These are phyloP conservation scores for Kuschelorhynchus macadamiae DNA, from an alignment of 2,888 invertebrate species.

Conservation along the genomic window DNA sequence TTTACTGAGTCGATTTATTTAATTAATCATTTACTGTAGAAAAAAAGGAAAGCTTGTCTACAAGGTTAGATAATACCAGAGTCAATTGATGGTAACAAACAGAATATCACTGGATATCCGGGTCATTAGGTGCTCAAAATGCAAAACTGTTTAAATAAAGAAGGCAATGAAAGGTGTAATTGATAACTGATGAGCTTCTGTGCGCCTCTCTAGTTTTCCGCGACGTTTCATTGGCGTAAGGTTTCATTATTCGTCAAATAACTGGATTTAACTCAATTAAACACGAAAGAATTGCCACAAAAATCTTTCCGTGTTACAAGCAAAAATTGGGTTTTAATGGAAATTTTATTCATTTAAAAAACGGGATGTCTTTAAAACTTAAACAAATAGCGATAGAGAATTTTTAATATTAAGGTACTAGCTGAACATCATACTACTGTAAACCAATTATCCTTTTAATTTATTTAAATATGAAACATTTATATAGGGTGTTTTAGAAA, in stretches of 20 bases:
- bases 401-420: no score
- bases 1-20: neutral
- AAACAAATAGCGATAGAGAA: no score
- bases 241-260: constrained; percentile 43
- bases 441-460: no score
- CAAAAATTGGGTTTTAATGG: neutral
- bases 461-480: no score
- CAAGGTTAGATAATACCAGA: constrained; percentile 15
- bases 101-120: constrained; percentile 51
- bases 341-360: no score
- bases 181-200: constrained; percentile 66
- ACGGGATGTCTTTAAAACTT: no score
- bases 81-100: constrained; percentile 35
- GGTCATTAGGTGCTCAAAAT: constrained; percentile 67
- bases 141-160: constrained; percentile 65
- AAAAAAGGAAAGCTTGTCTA: neutral
- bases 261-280: constrained; percentile 44
- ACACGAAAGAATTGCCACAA: constrained; percentile 18
- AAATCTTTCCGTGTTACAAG: constrained; percentile 11
- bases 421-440: no score
- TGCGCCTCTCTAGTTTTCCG: constrained; percentile 43
- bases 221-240: constrained; percentile 40
- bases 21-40: constrained; percentile 18
- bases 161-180: constrained; percentile 68
- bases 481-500: no score